Evolutionary conservation across 2,113 vertebrate species (phyloP).

Genomic region (Gymnocephalus cernua): DNA sequence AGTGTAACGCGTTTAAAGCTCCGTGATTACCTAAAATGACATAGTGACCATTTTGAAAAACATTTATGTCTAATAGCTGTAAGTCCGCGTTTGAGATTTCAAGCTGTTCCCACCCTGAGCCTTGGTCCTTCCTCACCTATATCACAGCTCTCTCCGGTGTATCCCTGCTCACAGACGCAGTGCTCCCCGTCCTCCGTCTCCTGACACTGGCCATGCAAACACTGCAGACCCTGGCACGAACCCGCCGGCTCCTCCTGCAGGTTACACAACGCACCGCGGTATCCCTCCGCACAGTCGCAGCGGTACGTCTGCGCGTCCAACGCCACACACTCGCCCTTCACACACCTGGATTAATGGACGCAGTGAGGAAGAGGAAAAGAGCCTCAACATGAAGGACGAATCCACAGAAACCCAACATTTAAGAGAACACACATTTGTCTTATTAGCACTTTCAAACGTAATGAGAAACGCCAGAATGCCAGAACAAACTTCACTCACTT

Average conservation of each 20-base stretch:
- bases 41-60: neutral
- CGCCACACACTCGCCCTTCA: slow-evolving; percentile 88
- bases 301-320: slow-evolving; percentile 92
- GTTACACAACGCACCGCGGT: slow-evolving; percentile 91
- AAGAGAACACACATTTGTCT: neutral
- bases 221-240: slow-evolving; percentile 84
- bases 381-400: neutral
- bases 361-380: neutral
- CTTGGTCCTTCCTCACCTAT: slow-evolving; percentile 83
- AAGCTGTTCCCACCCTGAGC: neutral
- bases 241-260: slow-evolving; percentile 83
- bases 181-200: slow-evolving; percentile 82
- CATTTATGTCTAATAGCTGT: neutral
- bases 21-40: neutral
- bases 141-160: slow-evolving; percentile 89
- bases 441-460: neutral
- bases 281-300: slow-evolving; percentile 91
- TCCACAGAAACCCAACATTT: neutral
- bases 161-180: slow-evolving; percentile 91
- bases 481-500: slow-evolving; percentile 84
- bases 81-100: too few species aligned
- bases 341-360: slow-evolving; percentile 84
- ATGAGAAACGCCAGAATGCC: neutral
- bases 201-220: slow-evolving; percentile 89
- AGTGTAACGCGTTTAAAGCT: too few species aligned